Conservation (phyloP, 2,113 vertebrate genomes). For the Callithrix jacchus region DNA sequence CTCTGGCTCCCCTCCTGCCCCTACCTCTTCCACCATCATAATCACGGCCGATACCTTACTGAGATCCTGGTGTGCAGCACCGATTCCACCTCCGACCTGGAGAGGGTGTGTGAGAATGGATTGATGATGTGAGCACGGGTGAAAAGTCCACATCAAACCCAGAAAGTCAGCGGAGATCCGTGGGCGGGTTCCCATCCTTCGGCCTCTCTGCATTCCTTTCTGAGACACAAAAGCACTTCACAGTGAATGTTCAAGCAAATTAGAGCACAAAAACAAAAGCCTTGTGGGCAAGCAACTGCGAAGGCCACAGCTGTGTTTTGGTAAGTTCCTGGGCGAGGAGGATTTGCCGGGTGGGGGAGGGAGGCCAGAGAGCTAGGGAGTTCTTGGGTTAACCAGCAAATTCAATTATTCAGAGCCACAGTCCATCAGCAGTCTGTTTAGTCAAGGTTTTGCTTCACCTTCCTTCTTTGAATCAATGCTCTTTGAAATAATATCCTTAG, state of each 20-base stretch:
- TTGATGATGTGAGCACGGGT: accelerated
- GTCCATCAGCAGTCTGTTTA: neutral
- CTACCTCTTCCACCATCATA: accelerated
- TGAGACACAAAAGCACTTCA: neutral
- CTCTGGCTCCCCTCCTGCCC: accelerated
- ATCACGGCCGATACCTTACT: accelerated
- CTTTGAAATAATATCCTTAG: accelerated
- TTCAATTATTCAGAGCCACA: neutral
- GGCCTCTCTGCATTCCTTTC: neutral
- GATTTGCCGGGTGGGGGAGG: accelerated
- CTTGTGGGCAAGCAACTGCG: neutral
- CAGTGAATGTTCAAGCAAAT: neutral
- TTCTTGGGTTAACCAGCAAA: neutral
- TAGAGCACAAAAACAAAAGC: neutral
- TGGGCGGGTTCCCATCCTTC: accelerated
- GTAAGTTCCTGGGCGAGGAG: accelerated
- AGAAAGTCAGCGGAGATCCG: accelerated
- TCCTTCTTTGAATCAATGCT: neutral
- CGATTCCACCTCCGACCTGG: neutral
- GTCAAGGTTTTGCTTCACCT: neutral
- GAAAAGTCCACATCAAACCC: neutral
- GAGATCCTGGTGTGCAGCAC: neutral
- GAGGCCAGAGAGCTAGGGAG: neutral
- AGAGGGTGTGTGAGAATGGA: neutral
- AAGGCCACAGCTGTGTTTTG: neutral